Conservation (phyloP, 23 tunicate species). For the Clavelina lepadiformis region DNA sequence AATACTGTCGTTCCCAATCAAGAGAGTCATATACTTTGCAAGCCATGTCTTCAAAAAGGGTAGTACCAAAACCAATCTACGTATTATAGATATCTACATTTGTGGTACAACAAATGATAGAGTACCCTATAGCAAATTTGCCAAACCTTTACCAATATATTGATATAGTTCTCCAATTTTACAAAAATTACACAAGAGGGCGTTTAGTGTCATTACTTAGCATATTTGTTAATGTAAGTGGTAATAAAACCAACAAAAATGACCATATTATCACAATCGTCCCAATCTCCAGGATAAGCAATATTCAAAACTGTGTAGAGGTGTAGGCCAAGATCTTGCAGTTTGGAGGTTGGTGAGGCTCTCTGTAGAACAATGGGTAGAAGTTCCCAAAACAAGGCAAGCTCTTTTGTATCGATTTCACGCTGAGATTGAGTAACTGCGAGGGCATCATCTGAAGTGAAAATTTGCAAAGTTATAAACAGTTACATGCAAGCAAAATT, state of each 20-base stretch:
- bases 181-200: too few relatives aligned
- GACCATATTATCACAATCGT: conserved; percentile 7
- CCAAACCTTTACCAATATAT: background rate
- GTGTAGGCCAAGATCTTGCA: conserved; percentile 56
- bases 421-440: conserved; percentile 27
- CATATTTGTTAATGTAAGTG: too few relatives aligned
- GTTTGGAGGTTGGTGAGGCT: conserved; percentile 36
- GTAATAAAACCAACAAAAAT: background rate
- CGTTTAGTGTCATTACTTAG: too few relatives aligned
- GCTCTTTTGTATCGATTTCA: conserved; percentile 36
- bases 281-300: conserved; percentile 70
- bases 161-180: background rate
- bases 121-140: background rate
- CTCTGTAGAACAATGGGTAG: conserved; percentile 63
- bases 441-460: conserved; percentile 46
- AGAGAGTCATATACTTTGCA: conserved; percentile 66
- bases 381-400: conserved; percentile 82
- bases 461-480: background rate
- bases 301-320: conserved; percentile 39
- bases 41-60: conserved; percentile 72
- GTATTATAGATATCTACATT: background rate
- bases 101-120: background rate
- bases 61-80: conserved; percentile 65
- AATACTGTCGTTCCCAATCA: conserved; percentile 75
- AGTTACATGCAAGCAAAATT: background rate